A percentile compares a stretch with the other conserved stretches of the same genome.
Conservation (phyloP, 2,797 vertebrate species). For the Chromobotia macracanthus region DNA sequence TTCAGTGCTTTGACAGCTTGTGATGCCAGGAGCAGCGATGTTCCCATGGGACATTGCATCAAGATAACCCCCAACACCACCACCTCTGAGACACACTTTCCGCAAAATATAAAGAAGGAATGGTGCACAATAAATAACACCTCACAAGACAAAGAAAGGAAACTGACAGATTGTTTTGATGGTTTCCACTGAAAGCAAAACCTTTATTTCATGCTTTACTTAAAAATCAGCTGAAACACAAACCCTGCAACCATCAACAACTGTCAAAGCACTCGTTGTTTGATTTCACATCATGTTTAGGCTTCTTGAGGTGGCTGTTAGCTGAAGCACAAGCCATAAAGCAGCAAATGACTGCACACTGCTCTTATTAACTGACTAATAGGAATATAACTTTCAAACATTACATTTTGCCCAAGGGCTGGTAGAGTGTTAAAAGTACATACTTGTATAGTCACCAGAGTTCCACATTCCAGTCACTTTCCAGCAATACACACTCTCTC, state of each 20-base stretch:
- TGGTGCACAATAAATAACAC: constrained; percentile 55
- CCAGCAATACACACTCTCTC: constrained; percentile 77
- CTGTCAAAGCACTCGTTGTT: constrained; percentile 6
- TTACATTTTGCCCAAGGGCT: constrained; percentile 43
- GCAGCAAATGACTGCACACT: constrained; percentile 29
- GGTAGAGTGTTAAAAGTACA: constrained; percentile 34
- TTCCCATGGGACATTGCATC: constrained; percentile 61
- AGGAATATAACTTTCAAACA: constrained; percentile 51
- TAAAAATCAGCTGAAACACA: constrained; percentile 5
- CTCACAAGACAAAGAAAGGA: constrained; percentile 68
- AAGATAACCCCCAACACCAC: constrained; percentile 21
- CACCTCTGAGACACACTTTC: constrained; percentile 42
- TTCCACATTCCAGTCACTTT: constrained; percentile 53
- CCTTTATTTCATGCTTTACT: not conserved
- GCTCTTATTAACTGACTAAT: constrained; percentile 49
- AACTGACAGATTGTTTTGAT: constrained; percentile 35
- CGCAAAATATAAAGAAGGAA: constrained; percentile 68
- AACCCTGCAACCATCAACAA: constrained; percentile 23
- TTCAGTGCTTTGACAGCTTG: constrained; percentile 83
- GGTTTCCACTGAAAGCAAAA: not conserved
- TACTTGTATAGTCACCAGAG: constrained; percentile 34
- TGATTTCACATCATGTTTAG: not conserved
- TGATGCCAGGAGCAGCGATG: constrained; percentile 76
- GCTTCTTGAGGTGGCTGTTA: constrained; percentile 13
- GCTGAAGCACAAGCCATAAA: constrained; percentile 37